Evolutionary conservation across 2,113 vertebrate species (phyloP).

Genomic region (Pelecanus crispus): DNA sequence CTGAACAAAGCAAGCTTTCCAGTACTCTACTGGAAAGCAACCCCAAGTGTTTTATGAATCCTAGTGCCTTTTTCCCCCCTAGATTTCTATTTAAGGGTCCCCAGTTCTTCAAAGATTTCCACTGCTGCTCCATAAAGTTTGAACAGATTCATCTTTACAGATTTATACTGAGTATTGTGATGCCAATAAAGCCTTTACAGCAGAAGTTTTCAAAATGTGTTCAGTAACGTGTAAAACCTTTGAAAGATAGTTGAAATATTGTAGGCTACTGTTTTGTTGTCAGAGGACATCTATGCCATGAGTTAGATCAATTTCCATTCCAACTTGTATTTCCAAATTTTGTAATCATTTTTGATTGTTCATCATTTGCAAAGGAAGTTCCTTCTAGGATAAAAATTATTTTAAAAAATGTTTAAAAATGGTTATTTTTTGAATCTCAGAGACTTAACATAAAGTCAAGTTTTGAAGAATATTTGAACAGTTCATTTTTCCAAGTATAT

Average conservation of each 20-base stretch:
- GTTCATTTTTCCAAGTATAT: not conserved
- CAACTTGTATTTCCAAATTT: not conserved
- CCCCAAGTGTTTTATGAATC: slow-evolving; percentile 6
- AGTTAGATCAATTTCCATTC: not conserved
- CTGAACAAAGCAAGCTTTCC: slow-evolving; percentile 33
- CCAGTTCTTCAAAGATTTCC: not conserved
- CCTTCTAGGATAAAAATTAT: not conserved
- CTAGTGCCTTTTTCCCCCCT: not conserved
- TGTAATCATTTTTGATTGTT: not conserved
- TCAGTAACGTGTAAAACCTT: not conserved
- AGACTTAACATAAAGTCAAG: not conserved
- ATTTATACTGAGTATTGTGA: not conserved
- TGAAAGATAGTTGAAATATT: not conserved
- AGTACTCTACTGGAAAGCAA: not conserved
- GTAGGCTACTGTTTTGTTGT: not conserved
- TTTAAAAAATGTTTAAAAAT: not conserved
- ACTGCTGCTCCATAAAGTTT: not conserved
- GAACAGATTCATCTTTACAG: not conserved
- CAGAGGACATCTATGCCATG: not conserved
- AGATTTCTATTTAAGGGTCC: not conserved
- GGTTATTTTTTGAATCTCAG: not conserved
- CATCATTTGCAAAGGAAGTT: not conserved
- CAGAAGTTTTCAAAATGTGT: not conserved
- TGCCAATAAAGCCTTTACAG: not conserved
- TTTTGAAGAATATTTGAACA: not conserved